A percentile compares a stretch with the other conserved stretches of the same genome.
These are phyloP conservation scores for Fragum whitleyi DNA, from an alignment of 2,888 invertebrate genomes.

Conservation along the genomic window DNA sequence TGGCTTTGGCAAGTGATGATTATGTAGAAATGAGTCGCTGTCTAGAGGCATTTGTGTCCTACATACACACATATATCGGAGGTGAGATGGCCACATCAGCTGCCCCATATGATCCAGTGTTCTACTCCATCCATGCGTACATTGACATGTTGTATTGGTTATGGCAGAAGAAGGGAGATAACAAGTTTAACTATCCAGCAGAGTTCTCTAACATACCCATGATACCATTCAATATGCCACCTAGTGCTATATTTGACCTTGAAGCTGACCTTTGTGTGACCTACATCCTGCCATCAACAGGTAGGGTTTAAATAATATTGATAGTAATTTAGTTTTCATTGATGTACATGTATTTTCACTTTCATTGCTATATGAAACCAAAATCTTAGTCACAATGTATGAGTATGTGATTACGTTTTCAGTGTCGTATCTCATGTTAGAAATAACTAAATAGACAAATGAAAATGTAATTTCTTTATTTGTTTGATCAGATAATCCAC, in stretches of 20 bases:
- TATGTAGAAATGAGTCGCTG: constrained; percentile 79
- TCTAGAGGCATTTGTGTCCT: constrained; percentile 77
- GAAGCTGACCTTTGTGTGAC: constrained; percentile 77
- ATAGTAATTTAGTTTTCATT: too few species aligned
- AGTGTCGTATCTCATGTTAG: too few species aligned
- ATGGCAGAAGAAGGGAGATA: constrained; percentile 78
- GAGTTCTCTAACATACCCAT: constrained; percentile 79
- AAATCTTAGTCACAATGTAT: too few species aligned
- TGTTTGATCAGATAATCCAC: too few species aligned
- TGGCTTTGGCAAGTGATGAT: constrained; percentile 77
- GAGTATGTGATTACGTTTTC: too few species aligned
- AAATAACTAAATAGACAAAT: too few species aligned
- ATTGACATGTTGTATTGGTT: constrained; percentile 80
- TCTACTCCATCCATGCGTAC: constrained; percentile 78
- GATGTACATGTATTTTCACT: too few species aligned
- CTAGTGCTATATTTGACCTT: constrained; percentile 76
- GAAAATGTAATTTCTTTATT: too few species aligned
- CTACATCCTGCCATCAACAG: constrained; percentile 74
- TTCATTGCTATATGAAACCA: too few species aligned
- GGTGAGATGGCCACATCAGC: constrained; percentile 80
- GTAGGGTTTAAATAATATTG: too few species aligned
- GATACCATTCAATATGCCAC: constrained; percentile 80
- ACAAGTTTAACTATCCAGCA: constrained; percentile 79
- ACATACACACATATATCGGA: constrained; percentile 79
- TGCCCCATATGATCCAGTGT: constrained; percentile 80